phyloP scores from a whole-genome alignment of 2,113 vertebrate species.

The Gopherus evgoodei region DNA sequence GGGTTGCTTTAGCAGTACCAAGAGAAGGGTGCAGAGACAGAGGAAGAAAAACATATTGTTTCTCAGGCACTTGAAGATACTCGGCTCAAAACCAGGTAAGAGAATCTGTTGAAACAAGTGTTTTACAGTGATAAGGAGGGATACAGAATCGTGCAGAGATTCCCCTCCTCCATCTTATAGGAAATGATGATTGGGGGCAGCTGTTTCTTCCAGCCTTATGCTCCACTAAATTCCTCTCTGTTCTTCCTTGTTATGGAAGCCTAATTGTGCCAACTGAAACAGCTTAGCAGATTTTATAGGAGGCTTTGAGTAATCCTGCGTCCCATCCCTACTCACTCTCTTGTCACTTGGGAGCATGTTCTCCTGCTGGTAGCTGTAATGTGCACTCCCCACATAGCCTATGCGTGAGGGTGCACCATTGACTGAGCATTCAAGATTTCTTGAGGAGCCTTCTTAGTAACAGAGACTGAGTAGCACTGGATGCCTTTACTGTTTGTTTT shows the following conservation, averaged over 20 bases:
- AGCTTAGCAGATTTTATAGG: neutral
- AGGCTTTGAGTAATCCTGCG: neutral
- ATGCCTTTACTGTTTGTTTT: neutral
- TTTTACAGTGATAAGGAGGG: neutral
- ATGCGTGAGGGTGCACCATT: neutral
- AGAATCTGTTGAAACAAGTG: neutral
- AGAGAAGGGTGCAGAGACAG: neutral
- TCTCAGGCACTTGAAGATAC: slow-evolving; percentile 2
- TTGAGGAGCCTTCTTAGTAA: neutral
- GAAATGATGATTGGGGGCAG: neutral
- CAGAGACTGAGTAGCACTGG: neutral
- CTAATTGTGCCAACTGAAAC: neutral
- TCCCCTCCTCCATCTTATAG: neutral
- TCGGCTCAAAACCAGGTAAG: neutral
- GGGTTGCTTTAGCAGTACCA: neutral
- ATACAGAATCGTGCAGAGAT: neutral
- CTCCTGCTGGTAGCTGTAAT: neutral
- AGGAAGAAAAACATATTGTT: neutral
- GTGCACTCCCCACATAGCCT: neutral
- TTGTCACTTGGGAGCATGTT: neutral
- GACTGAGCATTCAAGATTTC: neutral
- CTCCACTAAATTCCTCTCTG: neutral
- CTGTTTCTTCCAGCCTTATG: neutral
- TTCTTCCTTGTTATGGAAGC: neutral
- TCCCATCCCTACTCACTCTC: neutral